phyloP scores from a whole-genome alignment of 2,888 invertebrate genomes.

The Agrotis exclamationis region DNA sequence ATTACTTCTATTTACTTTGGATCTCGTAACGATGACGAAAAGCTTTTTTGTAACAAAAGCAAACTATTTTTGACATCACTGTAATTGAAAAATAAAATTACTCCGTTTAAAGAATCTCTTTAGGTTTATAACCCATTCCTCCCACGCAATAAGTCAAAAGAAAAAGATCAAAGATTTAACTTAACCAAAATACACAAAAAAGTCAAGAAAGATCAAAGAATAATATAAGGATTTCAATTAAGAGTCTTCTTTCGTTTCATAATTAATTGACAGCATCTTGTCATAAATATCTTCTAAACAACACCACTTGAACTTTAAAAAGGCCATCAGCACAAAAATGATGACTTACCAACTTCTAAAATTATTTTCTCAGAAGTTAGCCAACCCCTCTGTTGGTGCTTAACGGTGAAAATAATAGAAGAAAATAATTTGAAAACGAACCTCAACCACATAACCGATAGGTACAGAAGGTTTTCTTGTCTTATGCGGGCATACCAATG shows the following conservation, averaged over 20 bases:
- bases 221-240: neutral
- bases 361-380: conserved; percentile 9
- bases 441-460: neutral
- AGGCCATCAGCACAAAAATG: conserved; percentile 11
- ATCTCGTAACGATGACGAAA: neutral
- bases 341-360: conserved; percentile 4
- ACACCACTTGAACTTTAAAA: conserved; percentile 16
- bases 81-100: no score
- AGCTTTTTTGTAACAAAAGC: no score
- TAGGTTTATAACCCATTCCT: neutral
- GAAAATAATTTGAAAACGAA: conserved; percentile 2
- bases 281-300: no score
- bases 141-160: neutral
- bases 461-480: neutral
- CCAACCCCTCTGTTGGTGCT: neutral
- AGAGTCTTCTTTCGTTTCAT: neutral
- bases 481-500: neutral
- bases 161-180: neutral
- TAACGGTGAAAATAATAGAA: neutral
- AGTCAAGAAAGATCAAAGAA: neutral
- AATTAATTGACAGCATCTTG: conserved; percentile 9
- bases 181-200: neutral
- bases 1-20: neutral
- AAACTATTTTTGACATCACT: no score
- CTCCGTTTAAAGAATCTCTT: no score